Base-by-base conservation (phyloP, 2,797 vertebrate genomes). In the Danionella dracula region DNA sequence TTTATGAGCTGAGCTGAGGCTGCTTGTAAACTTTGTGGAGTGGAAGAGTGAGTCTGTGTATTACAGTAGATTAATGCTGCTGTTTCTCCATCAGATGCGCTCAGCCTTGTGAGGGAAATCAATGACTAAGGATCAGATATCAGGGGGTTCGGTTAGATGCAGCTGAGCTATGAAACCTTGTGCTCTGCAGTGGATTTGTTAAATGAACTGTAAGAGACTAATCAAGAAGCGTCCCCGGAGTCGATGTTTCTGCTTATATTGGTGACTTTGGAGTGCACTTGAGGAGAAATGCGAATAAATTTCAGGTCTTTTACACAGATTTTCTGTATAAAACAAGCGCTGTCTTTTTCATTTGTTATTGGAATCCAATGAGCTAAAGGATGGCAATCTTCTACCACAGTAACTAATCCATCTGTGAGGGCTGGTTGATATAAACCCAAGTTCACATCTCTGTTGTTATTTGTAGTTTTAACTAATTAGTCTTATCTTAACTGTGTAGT, bases 81-180 rank as follows among this genome's bases (percentile, higher is more conserved):
- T 41, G 68, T 82, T 81, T 74, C 59, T 78, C 71, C 55, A 60
- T 65, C 11, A 11, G 71, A 64, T 72, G 68, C 67, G 55, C 80
- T 83, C 67, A 79, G 81, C 81, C 81, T 81, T 79, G 76, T 71
- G 75, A 50, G 29, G 29, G 69, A 82, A 82, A 83, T 85, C 80
- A 48, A 86, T 83, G 61, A 23, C 53, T 71, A 83, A 81, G 76
- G 72, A 85, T 84, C 77, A 73, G 70, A 59, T 81, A 77, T 80
- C 74, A 75, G 72, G 67, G 4, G 7, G 15, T 7, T 13, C 29
- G 23, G 29, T 79, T 76, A 80, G 74, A 78, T 73, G 75, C 62
- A 45, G 61, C 73, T 20, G 70, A 71, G 66, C 66, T 49, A 75
- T 77, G 80, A 78, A 77, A 66, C 79, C 70, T 8, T 8, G 10